Evolutionary conservation across 2,113 vertebrate species (phyloP).

Genomic region (Perca flavescens): DNA sequence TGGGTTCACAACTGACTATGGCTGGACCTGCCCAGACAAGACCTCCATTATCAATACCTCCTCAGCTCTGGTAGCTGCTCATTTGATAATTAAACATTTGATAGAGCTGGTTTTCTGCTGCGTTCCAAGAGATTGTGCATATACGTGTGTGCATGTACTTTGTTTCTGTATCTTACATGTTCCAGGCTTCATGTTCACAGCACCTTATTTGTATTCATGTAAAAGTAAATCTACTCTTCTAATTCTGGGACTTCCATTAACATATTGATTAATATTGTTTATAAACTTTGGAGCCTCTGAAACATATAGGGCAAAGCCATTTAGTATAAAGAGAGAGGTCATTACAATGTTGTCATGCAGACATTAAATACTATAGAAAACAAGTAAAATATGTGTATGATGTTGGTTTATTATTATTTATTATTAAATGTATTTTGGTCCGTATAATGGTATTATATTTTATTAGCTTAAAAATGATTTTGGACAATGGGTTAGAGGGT

Average conservation of each 20-base stretch:
- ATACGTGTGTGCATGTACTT: background rate
- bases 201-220: background rate
- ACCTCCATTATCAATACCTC: constrained; percentile 53
- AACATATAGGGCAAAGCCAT: background rate
- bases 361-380: background rate
- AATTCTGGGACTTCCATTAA: background rate
- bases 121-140: constrained; percentile 23
- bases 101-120: constrained; percentile 39
- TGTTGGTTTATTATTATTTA: background rate
- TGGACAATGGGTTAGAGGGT: background rate
- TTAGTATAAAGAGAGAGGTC: background rate
- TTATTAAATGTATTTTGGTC: background rate
- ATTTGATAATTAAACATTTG: constrained; percentile 69
- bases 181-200: background rate
- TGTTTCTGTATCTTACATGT: background rate
- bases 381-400: background rate
- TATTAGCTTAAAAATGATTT: background rate
- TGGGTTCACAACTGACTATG: constrained; percentile 38
- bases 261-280: background rate
- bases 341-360: background rate
- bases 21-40: constrained; percentile 59
- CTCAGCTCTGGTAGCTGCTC: constrained; percentile 39
- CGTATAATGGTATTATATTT: background rate
- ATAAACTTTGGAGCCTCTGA: background rate
- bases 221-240: background rate